These are phyloP conservation scores for Nothocercus julius DNA, from an alignment of 2,113 vertebrate genomes.

Conservation along the genomic window DNA sequence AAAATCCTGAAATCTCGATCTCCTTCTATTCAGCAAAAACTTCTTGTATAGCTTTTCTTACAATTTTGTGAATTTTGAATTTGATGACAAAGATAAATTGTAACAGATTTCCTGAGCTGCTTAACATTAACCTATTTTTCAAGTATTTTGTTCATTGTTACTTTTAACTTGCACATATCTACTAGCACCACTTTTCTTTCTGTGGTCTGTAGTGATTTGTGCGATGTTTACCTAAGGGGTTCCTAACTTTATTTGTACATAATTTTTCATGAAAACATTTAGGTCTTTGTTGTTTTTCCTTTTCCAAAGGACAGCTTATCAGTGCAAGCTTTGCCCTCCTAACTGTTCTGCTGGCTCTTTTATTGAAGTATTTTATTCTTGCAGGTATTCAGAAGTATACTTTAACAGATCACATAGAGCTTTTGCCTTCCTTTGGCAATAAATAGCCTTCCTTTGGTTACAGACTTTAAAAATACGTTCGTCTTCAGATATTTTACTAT, in stretches of 20 bases:
- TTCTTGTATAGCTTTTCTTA: not conserved
- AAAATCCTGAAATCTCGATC: not conserved
- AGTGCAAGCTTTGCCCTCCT: not conserved
- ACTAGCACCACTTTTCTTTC: not conserved
- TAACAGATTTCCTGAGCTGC: not conserved
- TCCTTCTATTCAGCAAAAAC: not conserved
- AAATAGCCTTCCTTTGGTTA: not conserved
- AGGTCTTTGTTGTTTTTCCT: not conserved
- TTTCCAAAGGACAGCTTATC: not conserved
- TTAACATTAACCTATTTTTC: not conserved
- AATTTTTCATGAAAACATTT: not conserved
- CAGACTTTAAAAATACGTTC: not conserved
- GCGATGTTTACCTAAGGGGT: not conserved
- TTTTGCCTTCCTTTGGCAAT: not conserved
- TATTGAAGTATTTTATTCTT: not conserved
- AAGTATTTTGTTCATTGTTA: not conserved
- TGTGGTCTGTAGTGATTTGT: not conserved
- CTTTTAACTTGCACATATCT: not conserved
- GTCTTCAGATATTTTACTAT: not conserved
- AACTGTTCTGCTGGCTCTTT: not conserved
- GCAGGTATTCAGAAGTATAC: not conserved
- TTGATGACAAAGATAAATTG: not conserved
- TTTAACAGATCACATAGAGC: not conserved
- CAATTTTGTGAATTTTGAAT: slow-evolving; percentile 22
- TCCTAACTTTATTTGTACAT: not conserved